Base-by-base conservation (phyloP, 2,797 vertebrate genomes). In the Manis javanica region DNA sequence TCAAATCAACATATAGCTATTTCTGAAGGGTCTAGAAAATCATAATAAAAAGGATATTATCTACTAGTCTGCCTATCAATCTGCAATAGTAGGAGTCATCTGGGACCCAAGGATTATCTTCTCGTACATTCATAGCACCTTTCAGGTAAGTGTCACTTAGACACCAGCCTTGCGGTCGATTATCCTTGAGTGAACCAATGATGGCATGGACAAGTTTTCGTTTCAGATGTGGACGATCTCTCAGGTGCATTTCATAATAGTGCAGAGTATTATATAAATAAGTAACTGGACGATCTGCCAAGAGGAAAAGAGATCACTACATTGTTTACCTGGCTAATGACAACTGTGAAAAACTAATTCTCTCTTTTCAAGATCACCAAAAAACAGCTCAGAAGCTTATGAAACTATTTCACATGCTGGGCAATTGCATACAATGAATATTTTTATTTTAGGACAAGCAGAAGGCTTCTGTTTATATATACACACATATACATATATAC, bases 61-160 rank as follows among this genome's bases (percentile, higher is more conserved):
- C 99, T 82, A 99, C 99, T 16, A 99, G 98, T 96, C 99, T 99
- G 79, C 99, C 99, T 96, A 99, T 99, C 90, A 99, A 98, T 97
- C 99, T 99, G 99, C 99, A 99, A 97, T 99, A 99, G 98, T 99
- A 99, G 66, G 99, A 99, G 97, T 99, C 99, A n/a, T 99, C 99
- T 5, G 99, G 99, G 85, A 99, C 98, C 99, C 99, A 99, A 0
- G 99, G 98, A 72, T 99, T 99, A 72, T 99, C 99, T 89, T 99
- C 99, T 53, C 99, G 98, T 24, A 99, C 98, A 95, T 99, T 99
- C 99, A 99, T 99, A 37, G 99, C 99, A 59, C 98, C 99, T 98
- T 99, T 99, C 88, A 99, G 98, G 53, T 99, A 99, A 53, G 99
- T 99, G 91, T 99, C 99, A 97, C 99, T 99, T 4, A 99, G 98